Conservation (phyloP, 2,113 vertebrate species). For the Piaya cayana region DNA sequence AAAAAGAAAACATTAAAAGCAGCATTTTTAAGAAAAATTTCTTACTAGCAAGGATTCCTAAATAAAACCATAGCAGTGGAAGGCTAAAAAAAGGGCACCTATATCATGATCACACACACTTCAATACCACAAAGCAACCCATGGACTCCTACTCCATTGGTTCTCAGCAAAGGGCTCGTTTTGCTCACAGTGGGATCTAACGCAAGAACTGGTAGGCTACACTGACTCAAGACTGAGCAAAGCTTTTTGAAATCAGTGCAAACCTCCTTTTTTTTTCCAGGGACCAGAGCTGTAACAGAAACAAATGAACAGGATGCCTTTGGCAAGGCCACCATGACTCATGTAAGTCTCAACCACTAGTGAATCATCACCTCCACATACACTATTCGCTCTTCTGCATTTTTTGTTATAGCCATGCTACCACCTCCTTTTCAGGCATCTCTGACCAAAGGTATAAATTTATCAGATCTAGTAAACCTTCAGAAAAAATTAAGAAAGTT, state of each 20-base stretch:
- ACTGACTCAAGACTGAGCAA: background rate
- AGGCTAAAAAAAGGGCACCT: background rate
- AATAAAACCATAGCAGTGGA: background rate
- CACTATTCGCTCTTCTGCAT: background rate
- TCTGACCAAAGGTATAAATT: background rate
- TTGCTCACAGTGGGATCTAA: background rate
- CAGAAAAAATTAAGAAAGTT: background rate
- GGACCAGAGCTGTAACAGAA: background rate
- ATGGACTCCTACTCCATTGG: rapidly evolving
- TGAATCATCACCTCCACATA: background rate
- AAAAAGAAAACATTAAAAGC: background rate
- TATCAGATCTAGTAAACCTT: background rate
- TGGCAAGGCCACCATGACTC: background rate
- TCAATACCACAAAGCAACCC: background rate
- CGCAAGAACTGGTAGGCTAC: rapidly evolving
- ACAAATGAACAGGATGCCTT: background rate
- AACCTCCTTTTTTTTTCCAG: background rate
- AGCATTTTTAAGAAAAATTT: background rate
- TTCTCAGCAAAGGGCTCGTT: background rate
- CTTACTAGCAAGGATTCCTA: background rate
- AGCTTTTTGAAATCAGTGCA: background rate
- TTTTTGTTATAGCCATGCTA: background rate
- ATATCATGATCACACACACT: too few relatives aligned
- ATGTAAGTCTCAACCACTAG: rapidly evolving
- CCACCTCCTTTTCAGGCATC: background rate